These are phyloP conservation scores for Macrophya alboannulata DNA, from an alignment of 2,888 invertebrate species.

Conservation along the genomic window DNA sequence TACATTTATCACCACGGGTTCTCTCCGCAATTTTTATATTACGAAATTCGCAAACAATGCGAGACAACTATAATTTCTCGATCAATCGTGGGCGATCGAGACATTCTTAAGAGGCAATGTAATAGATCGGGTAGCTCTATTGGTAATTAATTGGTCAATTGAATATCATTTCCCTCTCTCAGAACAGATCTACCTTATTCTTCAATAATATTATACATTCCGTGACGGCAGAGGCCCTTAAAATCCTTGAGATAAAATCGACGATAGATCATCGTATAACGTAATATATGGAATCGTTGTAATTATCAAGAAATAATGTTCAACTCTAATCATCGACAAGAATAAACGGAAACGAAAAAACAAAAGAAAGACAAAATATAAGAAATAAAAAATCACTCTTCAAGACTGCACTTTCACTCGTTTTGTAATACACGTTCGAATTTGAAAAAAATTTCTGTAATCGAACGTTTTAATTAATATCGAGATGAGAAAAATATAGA, in stretches of 20 bases:
- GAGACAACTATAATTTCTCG: constrained; percentile 22
- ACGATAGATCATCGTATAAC: background rate
- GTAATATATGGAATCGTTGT: background rate
- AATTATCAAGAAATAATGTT: background rate
- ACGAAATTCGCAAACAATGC: constrained; percentile 50
- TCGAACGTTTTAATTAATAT: background rate
- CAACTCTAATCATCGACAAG: too few species aligned
- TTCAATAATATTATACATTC: background rate
- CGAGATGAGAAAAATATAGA: constrained; percentile 20
- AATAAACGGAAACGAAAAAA: too few species aligned
- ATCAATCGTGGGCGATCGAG: constrained; percentile 49
- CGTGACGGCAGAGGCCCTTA: background rate
- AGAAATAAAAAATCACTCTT: constrained; percentile 1
- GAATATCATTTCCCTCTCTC: constrained; percentile 9
- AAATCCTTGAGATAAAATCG: background rate
- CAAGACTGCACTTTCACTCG: constrained; percentile 24
- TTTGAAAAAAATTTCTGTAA: constrained; percentile 26
- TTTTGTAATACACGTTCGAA: constrained; percentile 20
- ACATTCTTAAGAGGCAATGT: constrained; percentile 24
- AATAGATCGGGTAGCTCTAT: constrained; percentile 34
- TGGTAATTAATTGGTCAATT: background rate
- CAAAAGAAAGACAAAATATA: background rate
- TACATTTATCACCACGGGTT: constrained; percentile 24
- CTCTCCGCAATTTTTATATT: constrained; percentile 13
- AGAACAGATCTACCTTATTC: background rate